Evolutionary conservation across 2,113 vertebrate genomes (phyloP).

Genomic region (Phyllostomus hastatus): DNA sequence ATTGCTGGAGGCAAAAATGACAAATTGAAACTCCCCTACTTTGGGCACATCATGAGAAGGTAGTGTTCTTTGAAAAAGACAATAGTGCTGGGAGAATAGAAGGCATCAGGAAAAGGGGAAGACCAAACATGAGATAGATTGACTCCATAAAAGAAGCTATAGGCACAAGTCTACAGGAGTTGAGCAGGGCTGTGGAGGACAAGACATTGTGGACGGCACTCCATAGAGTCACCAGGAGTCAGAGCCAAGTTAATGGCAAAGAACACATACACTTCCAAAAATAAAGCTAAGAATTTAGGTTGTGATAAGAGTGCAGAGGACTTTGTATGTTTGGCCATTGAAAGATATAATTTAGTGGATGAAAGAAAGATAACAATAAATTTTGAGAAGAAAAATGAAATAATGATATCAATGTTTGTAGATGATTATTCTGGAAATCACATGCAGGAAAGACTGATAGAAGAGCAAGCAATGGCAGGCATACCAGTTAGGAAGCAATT

Average conservation of each 20-base stretch:
- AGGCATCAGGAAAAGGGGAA: background rate
- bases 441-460: background rate
- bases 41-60: background rate
- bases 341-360: background rate
- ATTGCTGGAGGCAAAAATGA: background rate
- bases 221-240: background rate
- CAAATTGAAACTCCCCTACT: background rate
- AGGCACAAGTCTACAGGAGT: background rate
- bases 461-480: background rate
- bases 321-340: background rate
- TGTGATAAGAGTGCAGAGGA: background rate
- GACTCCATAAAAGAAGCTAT: background rate
- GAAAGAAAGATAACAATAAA: background rate
- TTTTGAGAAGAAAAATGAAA: constrained; percentile 21
- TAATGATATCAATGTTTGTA: background rate
- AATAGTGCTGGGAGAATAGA: background rate
- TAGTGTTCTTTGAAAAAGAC: background rate
- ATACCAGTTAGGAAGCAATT: constrained; percentile 1
- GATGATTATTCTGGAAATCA: constrained; percentile 16
- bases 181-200: background rate
- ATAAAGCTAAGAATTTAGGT: background rate
- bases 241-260: background rate
- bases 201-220: background rate
- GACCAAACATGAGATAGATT: background rate
- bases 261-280: background rate